Conservation (phyloP, 2,888 invertebrate species). For the Scaptomyza flava region DNA sequence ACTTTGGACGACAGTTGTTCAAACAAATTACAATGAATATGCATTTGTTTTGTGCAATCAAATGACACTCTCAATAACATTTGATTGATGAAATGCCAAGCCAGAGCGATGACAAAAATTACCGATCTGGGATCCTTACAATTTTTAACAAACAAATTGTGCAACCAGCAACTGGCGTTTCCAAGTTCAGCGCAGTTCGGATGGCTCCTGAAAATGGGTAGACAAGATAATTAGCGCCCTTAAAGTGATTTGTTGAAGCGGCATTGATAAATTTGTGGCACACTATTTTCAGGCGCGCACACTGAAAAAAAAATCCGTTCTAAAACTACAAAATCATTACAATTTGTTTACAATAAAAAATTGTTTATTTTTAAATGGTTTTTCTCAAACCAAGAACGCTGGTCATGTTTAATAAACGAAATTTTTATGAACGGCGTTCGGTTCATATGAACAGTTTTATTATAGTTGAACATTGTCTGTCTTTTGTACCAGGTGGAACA, state of each 20-base stretch:
- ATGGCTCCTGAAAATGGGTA: slow-evolving; percentile 41
- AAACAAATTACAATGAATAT: slow-evolving; percentile 79
- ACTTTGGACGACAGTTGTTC: slow-evolving; percentile 66
- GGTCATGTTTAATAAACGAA: too few relatives aligned
- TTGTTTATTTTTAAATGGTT: too few relatives aligned
- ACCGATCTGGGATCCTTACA: slow-evolving; percentile 61
- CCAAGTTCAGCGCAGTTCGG: slow-evolving; percentile 3
- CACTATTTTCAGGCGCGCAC: slow-evolving; percentile 39
- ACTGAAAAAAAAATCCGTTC: too few relatives aligned
- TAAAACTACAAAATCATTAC: too few relatives aligned
- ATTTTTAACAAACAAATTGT: slow-evolving; percentile 54
- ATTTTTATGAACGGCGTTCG: too few relatives aligned
- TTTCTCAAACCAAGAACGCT: too few relatives aligned
- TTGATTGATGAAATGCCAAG: slow-evolving; percentile 61
- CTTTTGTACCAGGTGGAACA: too few relatives aligned
- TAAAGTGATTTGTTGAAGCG: slow-evolving; percentile 68
- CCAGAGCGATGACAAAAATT: slow-evolving; percentile 25
- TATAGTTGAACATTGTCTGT: too few relatives aligned
- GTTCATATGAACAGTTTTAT: too few relatives aligned
- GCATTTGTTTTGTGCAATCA: slow-evolving; percentile 63
- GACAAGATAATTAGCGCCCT: slow-evolving; percentile 52
- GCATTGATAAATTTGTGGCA: slow-evolving; percentile 73
- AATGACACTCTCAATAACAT: slow-evolving; percentile 51
- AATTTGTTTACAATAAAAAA: too few relatives aligned
- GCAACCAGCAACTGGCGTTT: too few relatives aligned